phyloP scores from a whole-genome alignment of 2,888 invertebrate genomes.

The Seira sanloemensis region DNA sequence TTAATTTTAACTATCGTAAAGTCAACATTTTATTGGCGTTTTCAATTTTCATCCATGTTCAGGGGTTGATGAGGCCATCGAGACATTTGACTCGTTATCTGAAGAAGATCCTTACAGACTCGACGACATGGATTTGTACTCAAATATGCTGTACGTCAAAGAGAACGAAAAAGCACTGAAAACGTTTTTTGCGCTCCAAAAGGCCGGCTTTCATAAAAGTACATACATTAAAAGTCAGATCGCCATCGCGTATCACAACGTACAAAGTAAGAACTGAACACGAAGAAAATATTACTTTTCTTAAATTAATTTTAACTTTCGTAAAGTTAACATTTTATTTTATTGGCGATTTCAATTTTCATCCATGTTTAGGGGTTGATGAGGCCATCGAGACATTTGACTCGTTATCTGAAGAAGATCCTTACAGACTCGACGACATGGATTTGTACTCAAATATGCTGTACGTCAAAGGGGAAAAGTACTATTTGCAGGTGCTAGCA shows the following conservation, averaged over 20 bases:
- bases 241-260: constrained; percentile 94
- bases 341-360: too few relatives aligned
- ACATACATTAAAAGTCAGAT: constrained; percentile 94
- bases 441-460: constrained; percentile 97
- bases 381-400: constrained; percentile 91
- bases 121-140: constrained; percentile 97
- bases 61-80: constrained; percentile 94
- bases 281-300: too few relatives aligned
- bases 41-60: constrained; percentile 75
- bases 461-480: constrained; percentile 94
- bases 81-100: constrained; percentile 88
- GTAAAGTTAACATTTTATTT: too few relatives aligned
- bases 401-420: constrained; percentile 89
- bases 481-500: constrained; percentile 94
- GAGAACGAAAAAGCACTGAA: constrained; percentile 89
- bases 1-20: too few relatives aligned
- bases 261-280: constrained; percentile 86
- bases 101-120: constrained; percentile 93
- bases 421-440: constrained; percentile 95
- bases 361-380: constrained; percentile 85
- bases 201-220: constrained; percentile 89
- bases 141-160: constrained; percentile 95
- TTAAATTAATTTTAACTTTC: too few relatives aligned
- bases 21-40: too few relatives aligned
- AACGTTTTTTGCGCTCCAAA: constrained; percentile 85